Base-by-base conservation (phyloP, 30 jellyfish, hydroid and myxozoan species). In the Chironex yamaguchii region DNA sequence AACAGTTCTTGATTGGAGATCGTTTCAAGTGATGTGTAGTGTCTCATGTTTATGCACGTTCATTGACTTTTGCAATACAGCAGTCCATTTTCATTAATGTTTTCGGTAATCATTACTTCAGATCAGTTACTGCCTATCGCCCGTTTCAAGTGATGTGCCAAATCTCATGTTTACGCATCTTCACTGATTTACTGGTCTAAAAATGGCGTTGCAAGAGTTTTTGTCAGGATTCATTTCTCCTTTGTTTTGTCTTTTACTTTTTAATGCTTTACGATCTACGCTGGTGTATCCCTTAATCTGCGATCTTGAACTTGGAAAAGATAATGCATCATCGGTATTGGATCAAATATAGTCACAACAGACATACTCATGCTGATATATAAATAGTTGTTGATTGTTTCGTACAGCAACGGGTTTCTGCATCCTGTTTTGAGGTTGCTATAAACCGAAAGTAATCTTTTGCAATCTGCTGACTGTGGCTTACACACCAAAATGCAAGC, bases 241-340 rank as follows among this genome's bases (percentile, higher is more conserved):
- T 69, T 69, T n/a, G 23, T 69, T 2, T 35, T 69, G 82, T 69
- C 69, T 27, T 35, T 69, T 67, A 69, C 71, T 69, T 69, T 69
- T 23, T 28, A 69, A 69, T 3, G 34, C 76, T 69, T 4, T 4
- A 25, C 82, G 67, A 69, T 3, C 2, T 36, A 31, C 82, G 30
- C 21, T 69, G 82, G 82, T 69, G 82, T 69, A 34, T 28, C 82
- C 82, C 82, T 69, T 20, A 69, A 31, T 69, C 82, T 69, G 4
- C 78, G 25, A 34, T 69, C 34, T 69, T 3, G 70, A 3, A 28
- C 82, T 24, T 66, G 80, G 68, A 66, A 67, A 66, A 66, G 29
- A 26, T 29, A 69, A 49, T 69, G 82, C 77, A 69, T 31, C 20
- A 68, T 23, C 25, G 77, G 28, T 64, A 42, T 69, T 69, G 82